These are phyloP conservation scores for Nemurella pictetii DNA, from an alignment of 2,888 invertebrate species.

Conservation along the genomic window DNA sequence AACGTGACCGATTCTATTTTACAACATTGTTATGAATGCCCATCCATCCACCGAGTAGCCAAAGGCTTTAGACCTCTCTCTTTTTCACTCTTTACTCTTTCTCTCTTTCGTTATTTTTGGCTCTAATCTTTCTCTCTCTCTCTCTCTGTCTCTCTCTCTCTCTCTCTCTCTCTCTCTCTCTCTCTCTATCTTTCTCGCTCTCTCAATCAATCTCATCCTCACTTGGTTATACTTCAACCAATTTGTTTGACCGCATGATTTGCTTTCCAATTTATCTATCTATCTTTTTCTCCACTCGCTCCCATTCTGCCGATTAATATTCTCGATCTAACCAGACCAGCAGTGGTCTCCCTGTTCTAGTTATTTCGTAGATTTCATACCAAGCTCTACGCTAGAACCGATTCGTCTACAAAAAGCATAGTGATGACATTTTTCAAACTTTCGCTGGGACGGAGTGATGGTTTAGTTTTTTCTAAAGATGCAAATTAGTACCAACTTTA, in stretches of 20 bases:
- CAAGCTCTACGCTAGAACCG: constrained; percentile 12
- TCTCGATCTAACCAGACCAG: background rate
- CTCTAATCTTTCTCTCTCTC: too few relatives aligned
- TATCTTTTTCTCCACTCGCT: constrained; percentile 37
- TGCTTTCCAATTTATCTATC: constrained; percentile 39
- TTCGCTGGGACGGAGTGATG: too few relatives aligned
- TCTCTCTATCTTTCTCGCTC: background rate
- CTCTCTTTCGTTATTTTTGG: background rate
- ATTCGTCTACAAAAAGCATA: too few relatives aligned
- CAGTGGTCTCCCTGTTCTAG: background rate
- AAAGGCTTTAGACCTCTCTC: background rate
- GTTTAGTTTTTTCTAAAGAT: too few relatives aligned
- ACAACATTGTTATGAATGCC: background rate
- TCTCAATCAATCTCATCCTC: too few relatives aligned
- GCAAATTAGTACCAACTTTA: too few relatives aligned
- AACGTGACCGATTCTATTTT: background rate
- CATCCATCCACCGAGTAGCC: background rate
- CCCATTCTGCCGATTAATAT: constrained; percentile 27
- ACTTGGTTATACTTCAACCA: too few relatives aligned
- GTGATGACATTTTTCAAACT: too few relatives aligned
- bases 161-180: too few relatives aligned
- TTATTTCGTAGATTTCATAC: constrained; percentile 23
- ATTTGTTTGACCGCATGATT: background rate
- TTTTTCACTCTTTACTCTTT: background rate
- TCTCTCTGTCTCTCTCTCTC: background rate